Base-by-base conservation (phyloP, 2,113 vertebrate species). In the Edolisoma coerulescens region DNA sequence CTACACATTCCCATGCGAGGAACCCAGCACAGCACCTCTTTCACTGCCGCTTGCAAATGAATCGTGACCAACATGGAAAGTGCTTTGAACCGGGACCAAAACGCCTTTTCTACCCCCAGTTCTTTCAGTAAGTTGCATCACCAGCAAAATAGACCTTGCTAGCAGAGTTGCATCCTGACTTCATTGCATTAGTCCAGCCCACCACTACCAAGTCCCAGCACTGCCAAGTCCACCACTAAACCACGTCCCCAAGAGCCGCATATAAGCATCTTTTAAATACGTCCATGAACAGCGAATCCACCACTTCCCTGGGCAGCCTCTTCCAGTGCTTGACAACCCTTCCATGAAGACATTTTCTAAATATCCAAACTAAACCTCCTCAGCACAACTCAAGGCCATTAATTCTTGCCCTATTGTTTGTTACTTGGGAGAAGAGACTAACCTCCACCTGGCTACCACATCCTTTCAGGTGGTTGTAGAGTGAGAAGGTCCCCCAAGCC, bases 41-140 rank as follows among this genome's bases (percentile, higher is more conserved):
- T 33, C 65, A 32, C 52, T 16, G 35, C 13, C 0, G 0, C 24
- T 10, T 16, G 22, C 0, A 1, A 45, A 45, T 10, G 3, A 70
- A 45, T 5, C 1, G 2, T 6, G 39, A 69, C 39, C 60, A 26
- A 28, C 0, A 1, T 0, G 16, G 42, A 7, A 4, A 42, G 7
- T 12, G 45, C 39, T 47, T 17, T 30, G 8, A 68, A 37, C 5
- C 2, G 26, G 23, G 19, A 84, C 49, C 1, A 1, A 78, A 86
- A 87, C 10, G 32, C 28, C 23, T 53, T 64, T 64, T 57, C 53
- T 64, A 77, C 2, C 3, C 10, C 32, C 33, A 35, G 14, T 30
- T 75, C 45, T 57, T 64, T 11, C 1, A 30, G 10, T 7, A 23
- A 81, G 2, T 11, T 68, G 6, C 41, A 14, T 37, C 70, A 52